Evolutionary conservation across 2,888 invertebrate genomes (phyloP).

Genomic region (Cantharis flavilabris): DNA sequence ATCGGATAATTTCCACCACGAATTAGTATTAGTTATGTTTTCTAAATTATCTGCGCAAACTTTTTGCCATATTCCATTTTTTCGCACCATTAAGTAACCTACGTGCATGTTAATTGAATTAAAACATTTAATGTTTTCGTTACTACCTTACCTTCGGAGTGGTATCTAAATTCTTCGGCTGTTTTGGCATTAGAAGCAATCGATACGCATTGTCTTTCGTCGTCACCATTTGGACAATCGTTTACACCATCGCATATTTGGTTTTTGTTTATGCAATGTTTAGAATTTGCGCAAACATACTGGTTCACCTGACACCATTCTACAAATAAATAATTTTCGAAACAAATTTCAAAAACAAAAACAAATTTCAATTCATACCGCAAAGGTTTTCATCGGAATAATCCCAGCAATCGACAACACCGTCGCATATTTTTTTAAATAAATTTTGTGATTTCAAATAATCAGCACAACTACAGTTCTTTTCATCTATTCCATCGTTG

Average conservation of each 20-base stretch:
- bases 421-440: constrained; percentile 77
- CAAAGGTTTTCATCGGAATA: constrained; percentile 78
- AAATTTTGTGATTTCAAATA: constrained; percentile 71
- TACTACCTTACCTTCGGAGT: constrained; percentile 67
- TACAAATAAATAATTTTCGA: constrained; percentile 47
- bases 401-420: constrained; percentile 79
- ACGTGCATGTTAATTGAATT: constrained; percentile 8
- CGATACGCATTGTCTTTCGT: constrained; percentile 75
- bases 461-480: constrained; percentile 75
- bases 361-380: constrained; percentile 60
- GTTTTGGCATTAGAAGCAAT: constrained; percentile 62
- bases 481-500: constrained; percentile 71
- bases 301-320: constrained; percentile 76
- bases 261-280: constrained; percentile 67
- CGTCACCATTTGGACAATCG: constrained; percentile 76
- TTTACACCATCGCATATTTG: constrained; percentile 72
- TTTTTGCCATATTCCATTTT: constrained; percentile 78
- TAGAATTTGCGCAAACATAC: constrained; percentile 75
- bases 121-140: neutral
- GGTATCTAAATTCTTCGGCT: constrained; percentile 65
- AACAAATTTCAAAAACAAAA: too few relatives aligned
- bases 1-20: constrained; percentile 68
- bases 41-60: constrained; percentile 73
- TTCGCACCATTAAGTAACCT: constrained; percentile 75
- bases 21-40: constrained; percentile 61